These are phyloP conservation scores for Aphrophora alni DNA, from an alignment of 2,888 invertebrate species.

Conservation along the genomic window DNA sequence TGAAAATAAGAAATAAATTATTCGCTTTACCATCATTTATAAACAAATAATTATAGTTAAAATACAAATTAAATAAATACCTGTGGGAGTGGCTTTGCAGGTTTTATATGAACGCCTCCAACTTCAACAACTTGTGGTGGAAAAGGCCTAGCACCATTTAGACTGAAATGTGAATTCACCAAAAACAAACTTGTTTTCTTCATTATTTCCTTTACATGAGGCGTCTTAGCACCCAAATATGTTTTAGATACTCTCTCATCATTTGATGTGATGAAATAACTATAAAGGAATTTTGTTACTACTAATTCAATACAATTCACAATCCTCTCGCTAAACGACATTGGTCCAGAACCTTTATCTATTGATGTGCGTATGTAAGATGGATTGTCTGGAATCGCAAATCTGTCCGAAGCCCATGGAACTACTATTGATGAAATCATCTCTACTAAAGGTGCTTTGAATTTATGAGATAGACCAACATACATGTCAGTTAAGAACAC, in stretches of 20 bases:
- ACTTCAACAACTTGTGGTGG: slow-evolving; percentile 60
- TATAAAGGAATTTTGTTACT: background rate
- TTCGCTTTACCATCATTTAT: no score
- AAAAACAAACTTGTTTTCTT: slow-evolving; percentile 60
- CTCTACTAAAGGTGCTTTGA: background rate
- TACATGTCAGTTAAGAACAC: background rate
- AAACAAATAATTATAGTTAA: no score
- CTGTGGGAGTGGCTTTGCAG: slow-evolving; percentile 46
- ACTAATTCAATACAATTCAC: background rate
- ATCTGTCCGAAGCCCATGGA: background rate
- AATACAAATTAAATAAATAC: slow-evolving; percentile 24
- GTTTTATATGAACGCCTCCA: slow-evolving; percentile 41
- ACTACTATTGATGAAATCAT: background rate
- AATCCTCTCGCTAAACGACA: background rate
- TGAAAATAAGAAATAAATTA: no score
- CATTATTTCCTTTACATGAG: slow-evolving; percentile 55
- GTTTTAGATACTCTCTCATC: background rate
- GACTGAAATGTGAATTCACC: slow-evolving; percentile 59
- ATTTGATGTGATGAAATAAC: background rate
- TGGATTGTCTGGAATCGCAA: background rate
- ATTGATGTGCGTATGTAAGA: background rate
- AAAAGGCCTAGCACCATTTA: slow-evolving; percentile 54
- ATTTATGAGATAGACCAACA: background rate
- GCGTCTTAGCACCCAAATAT: background rate
- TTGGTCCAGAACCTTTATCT: background rate